Evolutionary conservation across 2,797 vertebrate species (phyloP).

Genomic region (Calcarius lapponicus): DNA sequence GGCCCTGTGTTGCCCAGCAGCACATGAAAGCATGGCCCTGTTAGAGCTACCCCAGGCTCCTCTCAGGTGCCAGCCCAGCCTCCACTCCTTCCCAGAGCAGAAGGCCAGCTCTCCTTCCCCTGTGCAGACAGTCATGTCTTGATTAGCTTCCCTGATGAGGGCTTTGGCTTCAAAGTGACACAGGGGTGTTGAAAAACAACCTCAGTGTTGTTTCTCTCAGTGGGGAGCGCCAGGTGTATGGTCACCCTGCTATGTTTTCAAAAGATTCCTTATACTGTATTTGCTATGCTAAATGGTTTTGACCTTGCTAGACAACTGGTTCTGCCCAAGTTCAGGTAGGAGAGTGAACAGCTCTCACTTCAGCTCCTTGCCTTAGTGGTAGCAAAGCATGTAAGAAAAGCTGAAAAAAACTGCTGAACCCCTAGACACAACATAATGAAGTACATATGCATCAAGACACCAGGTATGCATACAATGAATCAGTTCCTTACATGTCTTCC

Average conservation of each 20-base stretch:
- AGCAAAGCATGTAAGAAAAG: neutral
- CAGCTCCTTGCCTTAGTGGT: neutral
- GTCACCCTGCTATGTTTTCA: neutral
- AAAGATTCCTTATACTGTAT: neutral
- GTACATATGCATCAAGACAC: neutral
- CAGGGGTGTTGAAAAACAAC: neutral
- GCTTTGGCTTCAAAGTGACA: neutral
- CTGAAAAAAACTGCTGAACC: neutral
- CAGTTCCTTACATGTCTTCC: neutral
- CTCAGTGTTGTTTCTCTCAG: neutral
- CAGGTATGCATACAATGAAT: neutral
- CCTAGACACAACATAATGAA: neutral
- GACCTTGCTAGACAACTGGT: neutral
- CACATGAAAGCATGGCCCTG: neutral
- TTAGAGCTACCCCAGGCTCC: neutral
- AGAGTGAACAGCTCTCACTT: neutral
- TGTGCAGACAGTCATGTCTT: neutral
- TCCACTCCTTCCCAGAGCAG: neutral
- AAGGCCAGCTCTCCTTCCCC: neutral
- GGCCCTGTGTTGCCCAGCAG: fast-evolving
- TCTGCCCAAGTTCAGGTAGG: neutral
- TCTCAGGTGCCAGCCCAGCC: neutral
- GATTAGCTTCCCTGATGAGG: neutral
- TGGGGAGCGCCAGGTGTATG: neutral
- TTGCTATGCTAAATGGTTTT: neutral